Conservation (phyloP, 2,888 invertebrate genomes). For the Cylindroiulus punctatus region DNA sequence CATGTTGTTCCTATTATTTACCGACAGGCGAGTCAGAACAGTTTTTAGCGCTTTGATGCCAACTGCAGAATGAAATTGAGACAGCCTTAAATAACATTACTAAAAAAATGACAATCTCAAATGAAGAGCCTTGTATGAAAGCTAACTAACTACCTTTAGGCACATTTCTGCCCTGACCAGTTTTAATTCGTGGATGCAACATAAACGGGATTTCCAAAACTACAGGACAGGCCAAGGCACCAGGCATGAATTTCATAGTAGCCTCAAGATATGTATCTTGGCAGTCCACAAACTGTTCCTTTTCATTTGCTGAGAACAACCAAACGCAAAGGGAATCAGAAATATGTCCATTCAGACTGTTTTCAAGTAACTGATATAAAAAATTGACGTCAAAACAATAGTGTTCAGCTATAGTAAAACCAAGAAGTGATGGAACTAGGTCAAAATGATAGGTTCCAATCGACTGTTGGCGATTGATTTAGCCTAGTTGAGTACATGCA, state of each 20-base stretch:
- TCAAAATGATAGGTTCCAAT: too few relatives aligned
- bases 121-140: too few relatives aligned
- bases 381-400: neutral
- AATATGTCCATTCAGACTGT: neutral
- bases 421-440: too few relatives aligned
- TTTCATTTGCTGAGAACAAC: slow-evolving; percentile 16
- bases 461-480: too few relatives aligned
- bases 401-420: neutral
- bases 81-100: neutral
- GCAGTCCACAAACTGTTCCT: slow-evolving; percentile 54
- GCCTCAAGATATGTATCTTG: slow-evolving; percentile 65
- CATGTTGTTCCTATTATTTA: slow-evolving; percentile 79
- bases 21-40: slow-evolving; percentile 76
- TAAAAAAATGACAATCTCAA: neutral
- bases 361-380: neutral
- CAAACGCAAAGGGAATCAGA: neutral
- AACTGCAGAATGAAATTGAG: slow-evolving; percentile 56
- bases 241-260: slow-evolving; percentile 71
- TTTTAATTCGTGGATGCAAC: slow-evolving; percentile 77
- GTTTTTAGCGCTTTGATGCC: slow-evolving; percentile 72
- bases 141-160: slow-evolving; percentile 23
- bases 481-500: too few relatives aligned
- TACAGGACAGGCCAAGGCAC: slow-evolving; percentile 78
- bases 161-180: slow-evolving; percentile 59
- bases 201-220: slow-evolving; percentile 77